Evolutionary conservation across 2,797 vertebrate species (phyloP).

Genomic region (Cirrhinus mrigala): DNA sequence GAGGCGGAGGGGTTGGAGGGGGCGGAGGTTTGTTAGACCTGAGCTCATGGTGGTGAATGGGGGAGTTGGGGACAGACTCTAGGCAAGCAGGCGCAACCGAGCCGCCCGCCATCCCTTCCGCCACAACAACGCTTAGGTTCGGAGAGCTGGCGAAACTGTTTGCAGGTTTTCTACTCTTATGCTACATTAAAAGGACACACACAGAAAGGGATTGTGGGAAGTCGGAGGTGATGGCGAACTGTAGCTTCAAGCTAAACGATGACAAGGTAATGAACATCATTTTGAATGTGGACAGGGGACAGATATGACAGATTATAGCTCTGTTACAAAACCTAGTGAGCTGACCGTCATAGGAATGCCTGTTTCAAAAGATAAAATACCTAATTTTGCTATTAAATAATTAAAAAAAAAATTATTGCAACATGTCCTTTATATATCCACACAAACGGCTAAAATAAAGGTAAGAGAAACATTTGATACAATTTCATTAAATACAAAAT

Average conservation of each 20-base stretch:
- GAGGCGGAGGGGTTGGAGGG: conserved; percentile 86
- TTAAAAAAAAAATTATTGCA: not conserved
- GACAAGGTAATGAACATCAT: conserved; percentile 45
- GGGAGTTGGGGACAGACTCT: conserved; percentile 88
- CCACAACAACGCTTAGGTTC: conserved; percentile 89
- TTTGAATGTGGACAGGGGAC: conserved; percentile 38
- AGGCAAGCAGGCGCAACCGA: conserved; percentile 79
- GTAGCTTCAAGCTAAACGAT: conserved; percentile 45
- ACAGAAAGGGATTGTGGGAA: conserved; percentile 56
- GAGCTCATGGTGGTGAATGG: conserved; percentile 86
- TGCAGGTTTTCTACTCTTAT: conserved; percentile 89
- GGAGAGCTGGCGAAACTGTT: conserved; percentile 90
- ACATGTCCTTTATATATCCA: not conserved
- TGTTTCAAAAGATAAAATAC: not conserved
- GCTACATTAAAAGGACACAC: conserved; percentile 79
- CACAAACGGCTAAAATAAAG: not conserved
- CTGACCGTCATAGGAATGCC: not conserved
- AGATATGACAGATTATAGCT: conserved; percentile 20
- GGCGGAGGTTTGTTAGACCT: conserved; percentile 87
- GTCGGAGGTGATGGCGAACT: conserved; percentile 38
- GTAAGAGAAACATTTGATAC: not conserved
- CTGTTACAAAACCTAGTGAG: conserved; percentile 25
- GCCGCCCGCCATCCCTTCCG: conserved; percentile 83
- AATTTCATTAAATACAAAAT: not conserved
- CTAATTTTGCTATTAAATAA: not conserved